These are phyloP conservation scores for Pterobdella sp. DNA, from an alignment of 2,888 invertebrate genomes.

Conservation along the genomic window DNA sequence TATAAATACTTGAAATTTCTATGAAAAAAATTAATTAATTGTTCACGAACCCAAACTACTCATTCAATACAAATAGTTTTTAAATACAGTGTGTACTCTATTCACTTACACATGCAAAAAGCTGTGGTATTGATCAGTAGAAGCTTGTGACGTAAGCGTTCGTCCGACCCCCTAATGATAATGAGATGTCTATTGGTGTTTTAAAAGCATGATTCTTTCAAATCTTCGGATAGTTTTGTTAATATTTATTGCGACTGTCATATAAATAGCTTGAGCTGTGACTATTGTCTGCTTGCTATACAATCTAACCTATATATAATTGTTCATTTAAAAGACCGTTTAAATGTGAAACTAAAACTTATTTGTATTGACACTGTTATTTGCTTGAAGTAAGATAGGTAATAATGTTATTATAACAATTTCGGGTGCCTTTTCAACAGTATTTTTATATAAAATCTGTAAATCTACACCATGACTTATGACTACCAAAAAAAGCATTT, in stretches of 20 bases:
- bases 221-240: too few relatives aligned
- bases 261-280: not conserved
- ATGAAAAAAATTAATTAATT: too few relatives aligned
- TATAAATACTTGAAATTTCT: too few relatives aligned
- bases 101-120: too few relatives aligned
- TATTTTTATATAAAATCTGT: not conserved
- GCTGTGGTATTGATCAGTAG: not conserved
- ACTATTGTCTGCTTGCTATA: not conserved
- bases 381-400: not conserved
- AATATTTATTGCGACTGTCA: too few relatives aligned
- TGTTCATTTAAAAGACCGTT: not conserved
- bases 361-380: too few relatives aligned
- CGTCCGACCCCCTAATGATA: not conserved
- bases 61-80: too few relatives aligned
- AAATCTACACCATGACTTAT: conserved; percentile 24
- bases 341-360: too few relatives aligned
- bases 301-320: not conserved
- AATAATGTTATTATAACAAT: not conserved
- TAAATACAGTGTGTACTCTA: too few relatives aligned
- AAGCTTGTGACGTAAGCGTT: conserved; percentile 9
- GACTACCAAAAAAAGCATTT: conserved; percentile 49
- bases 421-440: conserved; percentile 12
- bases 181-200: not conserved
- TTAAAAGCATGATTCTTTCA: not conserved
- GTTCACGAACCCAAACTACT: too few relatives aligned